Conservation (phyloP, 1,140 invertebrate species). For the Ridgeia piscesae region DNA sequence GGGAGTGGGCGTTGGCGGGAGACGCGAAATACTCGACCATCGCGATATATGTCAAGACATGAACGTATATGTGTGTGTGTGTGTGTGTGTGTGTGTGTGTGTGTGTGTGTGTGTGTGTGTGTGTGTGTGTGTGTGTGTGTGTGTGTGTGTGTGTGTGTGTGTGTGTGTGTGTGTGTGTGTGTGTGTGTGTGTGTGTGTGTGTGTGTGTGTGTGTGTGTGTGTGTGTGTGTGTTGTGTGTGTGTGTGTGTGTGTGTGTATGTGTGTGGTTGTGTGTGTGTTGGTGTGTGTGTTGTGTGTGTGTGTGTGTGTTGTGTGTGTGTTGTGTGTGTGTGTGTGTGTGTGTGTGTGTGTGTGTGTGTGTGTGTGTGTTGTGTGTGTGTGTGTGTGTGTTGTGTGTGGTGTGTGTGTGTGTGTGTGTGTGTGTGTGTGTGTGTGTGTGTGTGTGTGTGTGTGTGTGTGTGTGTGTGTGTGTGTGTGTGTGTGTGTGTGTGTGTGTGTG, state of each 20-base stretch:
- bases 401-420: slow-evolving; percentile 18
- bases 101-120: slow-evolving; percentile 23
- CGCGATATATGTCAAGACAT: not conserved
- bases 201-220: not conserved
- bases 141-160: slow-evolving; percentile 10
- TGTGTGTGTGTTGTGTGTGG: not conserved
- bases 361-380: slow-evolving; percentile 23
- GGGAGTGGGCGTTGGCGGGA: slow-evolving; percentile 2
- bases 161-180: slow-evolving; percentile 15
- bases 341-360: slow-evolving; percentile 1
- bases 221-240: slow-evolving; percentile 24
- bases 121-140: not conserved
- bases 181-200: not conserved
- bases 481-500: not conserved
- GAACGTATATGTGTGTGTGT: slow-evolving; percentile 1
- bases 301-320: not conserved
- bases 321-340: not conserved
- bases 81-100: slow-evolving; percentile 24
- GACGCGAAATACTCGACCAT: not conserved
- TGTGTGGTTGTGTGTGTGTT: slow-evolving; percentile 9
- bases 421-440: slow-evolving; percentile 9
- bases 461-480: not conserved
- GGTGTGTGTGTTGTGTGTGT: slow-evolving; percentile 14
- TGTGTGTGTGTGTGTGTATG: not conserved
- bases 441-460: not conserved